These are phyloP conservation scores for Chrysemys picta DNA, from an alignment of 2,113 vertebrate genomes.

Conservation along the genomic window DNA sequence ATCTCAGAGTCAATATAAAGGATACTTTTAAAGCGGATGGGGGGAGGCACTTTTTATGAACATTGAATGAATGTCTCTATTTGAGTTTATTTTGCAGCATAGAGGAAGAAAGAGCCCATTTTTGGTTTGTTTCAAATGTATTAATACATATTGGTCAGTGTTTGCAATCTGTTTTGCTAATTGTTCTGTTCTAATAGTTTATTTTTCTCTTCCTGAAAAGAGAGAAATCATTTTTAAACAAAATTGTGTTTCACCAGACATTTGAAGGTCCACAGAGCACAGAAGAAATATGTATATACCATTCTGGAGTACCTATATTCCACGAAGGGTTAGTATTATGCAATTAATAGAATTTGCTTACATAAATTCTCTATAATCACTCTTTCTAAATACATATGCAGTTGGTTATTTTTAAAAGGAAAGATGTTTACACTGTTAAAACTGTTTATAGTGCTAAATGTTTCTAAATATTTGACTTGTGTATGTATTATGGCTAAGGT, in stretches of 20 bases:
- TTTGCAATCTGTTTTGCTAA: not conserved
- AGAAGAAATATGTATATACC: slow-evolving; percentile 89
- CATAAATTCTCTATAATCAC: not conserved
- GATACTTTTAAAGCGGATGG: not conserved
- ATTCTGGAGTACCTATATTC: slow-evolving; percentile 94
- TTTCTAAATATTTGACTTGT: not conserved
- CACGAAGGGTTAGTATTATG: slow-evolving; percentile 91
- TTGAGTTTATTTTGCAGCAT: not conserved
- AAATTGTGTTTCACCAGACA: slow-evolving; percentile 73
- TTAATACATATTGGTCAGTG: fast-evolving
- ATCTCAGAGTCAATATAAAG: not conserved
- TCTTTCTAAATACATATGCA: not conserved
- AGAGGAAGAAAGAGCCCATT: not conserved
- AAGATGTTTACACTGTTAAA: not conserved
- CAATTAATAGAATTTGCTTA: not conserved
- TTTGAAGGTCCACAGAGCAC: slow-evolving; percentile 86
- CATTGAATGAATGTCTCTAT: not conserved
- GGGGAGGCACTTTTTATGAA: not conserved
- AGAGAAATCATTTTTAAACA: not conserved
- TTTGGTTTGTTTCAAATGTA: not conserved
- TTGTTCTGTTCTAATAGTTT: not conserved
- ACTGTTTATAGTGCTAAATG: not conserved
- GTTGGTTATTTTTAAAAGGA: not conserved
- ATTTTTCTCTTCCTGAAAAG: not conserved
- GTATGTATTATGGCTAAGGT: not conserved